A percentile compares a stretch with the other conserved stretches of the same genome.
These are phyloP conservation scores for Dermolepida albohirtum DNA, from an alignment of 2,888 invertebrate species.

Conservation along the genomic window DNA sequence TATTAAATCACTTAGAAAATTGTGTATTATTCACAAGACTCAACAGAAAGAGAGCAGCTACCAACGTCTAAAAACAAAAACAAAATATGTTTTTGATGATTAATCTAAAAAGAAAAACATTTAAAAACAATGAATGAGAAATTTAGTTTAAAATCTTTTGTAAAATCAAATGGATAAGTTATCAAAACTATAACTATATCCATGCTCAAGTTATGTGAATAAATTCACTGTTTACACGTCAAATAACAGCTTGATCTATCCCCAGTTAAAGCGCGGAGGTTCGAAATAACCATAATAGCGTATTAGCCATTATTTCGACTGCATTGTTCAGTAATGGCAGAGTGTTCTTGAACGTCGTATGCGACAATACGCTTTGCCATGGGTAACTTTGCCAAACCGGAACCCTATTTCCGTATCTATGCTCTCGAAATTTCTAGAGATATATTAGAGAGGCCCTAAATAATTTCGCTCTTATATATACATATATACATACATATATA, in stretches of 20 bases:
- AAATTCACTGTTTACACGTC: constrained; percentile 10
- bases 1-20: too few species aligned
- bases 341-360: constrained; percentile 52
- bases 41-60: too few species aligned
- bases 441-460: constrained; percentile 6
- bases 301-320: constrained; percentile 43
- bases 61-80: too few species aligned
- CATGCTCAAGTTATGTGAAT: background rate
- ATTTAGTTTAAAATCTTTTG: too few species aligned
- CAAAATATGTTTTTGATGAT: too few species aligned
- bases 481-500: too few species aligned
- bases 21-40: too few species aligned
- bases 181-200: background rate
- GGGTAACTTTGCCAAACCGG: constrained; percentile 50
- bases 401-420: constrained; percentile 52
- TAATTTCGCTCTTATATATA: too few species aligned
- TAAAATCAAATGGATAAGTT: background rate
- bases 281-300: constrained; percentile 33
- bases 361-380: constrained; percentile 50
- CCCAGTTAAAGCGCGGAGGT: constrained; percentile 11
- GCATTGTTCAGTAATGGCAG: constrained; percentile 50
- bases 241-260: constrained; percentile 33
- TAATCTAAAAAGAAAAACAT: too few species aligned
- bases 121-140: too few species aligned
- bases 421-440: constrained; percentile 35